Conservation (phyloP, 2,797 vertebrate genomes). For the Gephyroberyx darwinii region DNA sequence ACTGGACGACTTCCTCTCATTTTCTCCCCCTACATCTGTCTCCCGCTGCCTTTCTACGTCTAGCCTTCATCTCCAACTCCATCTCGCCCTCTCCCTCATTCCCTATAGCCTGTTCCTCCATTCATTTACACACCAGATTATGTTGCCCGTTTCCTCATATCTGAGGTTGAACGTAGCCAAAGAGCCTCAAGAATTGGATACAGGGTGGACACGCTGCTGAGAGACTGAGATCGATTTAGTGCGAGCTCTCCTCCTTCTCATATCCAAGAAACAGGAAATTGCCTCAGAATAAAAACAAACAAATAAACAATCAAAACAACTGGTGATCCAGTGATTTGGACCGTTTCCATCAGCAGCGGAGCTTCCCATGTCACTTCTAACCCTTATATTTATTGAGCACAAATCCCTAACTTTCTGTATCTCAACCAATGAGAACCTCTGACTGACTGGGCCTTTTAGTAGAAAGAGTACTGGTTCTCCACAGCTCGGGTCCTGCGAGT, state of each 20-base stretch:
- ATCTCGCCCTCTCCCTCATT: not conserved
- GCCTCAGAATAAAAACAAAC: constrained; percentile 56
- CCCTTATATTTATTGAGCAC: not conserved
- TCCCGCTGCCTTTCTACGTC: constrained; percentile 2
- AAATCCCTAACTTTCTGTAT: constrained; percentile 27
- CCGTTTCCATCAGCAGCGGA: constrained; percentile 28
- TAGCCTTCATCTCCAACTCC: not conserved
- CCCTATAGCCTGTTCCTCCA: not conserved
- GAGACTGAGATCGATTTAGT: not conserved
- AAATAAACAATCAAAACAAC: constrained; percentile 32
- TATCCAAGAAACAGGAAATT: constrained; percentile 60
- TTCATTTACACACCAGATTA: constrained; percentile 1
- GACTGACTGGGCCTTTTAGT: constrained; percentile 78
- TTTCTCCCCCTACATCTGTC: constrained; percentile 36
- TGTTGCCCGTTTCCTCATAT: constrained; percentile 1
- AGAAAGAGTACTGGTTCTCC: constrained; percentile 99
- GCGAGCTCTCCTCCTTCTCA: constrained; percentile 29
- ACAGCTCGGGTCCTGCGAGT: constrained; percentile 89
- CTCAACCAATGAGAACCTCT: constrained; percentile 20
- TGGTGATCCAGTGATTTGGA: constrained; percentile 54
- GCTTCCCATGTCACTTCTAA: constrained; percentile 19
- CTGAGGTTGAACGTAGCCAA: constrained; percentile 30
- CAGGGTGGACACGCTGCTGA: constrained; percentile 7
- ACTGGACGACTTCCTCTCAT: constrained; percentile 60
- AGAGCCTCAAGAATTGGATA: constrained; percentile 21